Evolutionary conservation across 1,140 invertebrate genomes (phyloP).

Genomic region (Penaeus indicus): DNA sequence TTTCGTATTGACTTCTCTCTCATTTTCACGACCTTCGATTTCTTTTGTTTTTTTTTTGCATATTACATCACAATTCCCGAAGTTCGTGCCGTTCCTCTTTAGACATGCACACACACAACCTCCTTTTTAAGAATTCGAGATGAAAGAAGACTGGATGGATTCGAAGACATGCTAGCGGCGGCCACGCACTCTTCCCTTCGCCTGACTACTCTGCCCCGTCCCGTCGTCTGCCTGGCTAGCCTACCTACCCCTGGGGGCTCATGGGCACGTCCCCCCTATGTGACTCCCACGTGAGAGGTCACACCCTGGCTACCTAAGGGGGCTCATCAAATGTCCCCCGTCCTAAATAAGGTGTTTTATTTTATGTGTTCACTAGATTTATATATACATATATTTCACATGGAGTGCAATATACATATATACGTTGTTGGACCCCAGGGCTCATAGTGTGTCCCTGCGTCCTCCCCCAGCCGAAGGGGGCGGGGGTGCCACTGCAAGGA

Average conservation of each 20-base stretch:
- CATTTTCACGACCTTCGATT: too few species aligned
- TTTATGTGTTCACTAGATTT: background rate
- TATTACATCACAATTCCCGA: too few species aligned
- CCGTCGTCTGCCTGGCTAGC: background rate
- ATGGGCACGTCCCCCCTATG: slow-evolving; percentile 11
- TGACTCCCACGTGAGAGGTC: slow-evolving; percentile 1
- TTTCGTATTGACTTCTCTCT: too few species aligned
- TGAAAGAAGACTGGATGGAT: too few species aligned
- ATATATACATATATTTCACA: slow-evolving; percentile 20
- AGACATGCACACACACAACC: too few species aligned
- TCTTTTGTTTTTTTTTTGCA: too few species aligned
- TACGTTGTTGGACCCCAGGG: background rate
- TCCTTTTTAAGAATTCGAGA: too few species aligned
- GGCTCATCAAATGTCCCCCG: slow-evolving; percentile 15
- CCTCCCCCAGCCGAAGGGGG: background rate
- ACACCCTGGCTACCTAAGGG: slow-evolving; percentile 16
- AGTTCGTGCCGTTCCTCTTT: too few species aligned
- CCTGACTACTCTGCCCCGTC: background rate
- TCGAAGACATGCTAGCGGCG: too few species aligned
- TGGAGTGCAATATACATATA: slow-evolving; percentile 9
- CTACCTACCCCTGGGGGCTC: slow-evolving; percentile 23
- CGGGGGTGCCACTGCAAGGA: too few species aligned
- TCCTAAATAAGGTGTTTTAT: too few species aligned
- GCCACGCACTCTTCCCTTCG: too few species aligned
- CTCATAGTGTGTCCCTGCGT: slow-evolving; percentile 9